phyloP scores from a whole-genome alignment of 2,888 invertebrate species.

The Frankliniella intonsa region DNA sequence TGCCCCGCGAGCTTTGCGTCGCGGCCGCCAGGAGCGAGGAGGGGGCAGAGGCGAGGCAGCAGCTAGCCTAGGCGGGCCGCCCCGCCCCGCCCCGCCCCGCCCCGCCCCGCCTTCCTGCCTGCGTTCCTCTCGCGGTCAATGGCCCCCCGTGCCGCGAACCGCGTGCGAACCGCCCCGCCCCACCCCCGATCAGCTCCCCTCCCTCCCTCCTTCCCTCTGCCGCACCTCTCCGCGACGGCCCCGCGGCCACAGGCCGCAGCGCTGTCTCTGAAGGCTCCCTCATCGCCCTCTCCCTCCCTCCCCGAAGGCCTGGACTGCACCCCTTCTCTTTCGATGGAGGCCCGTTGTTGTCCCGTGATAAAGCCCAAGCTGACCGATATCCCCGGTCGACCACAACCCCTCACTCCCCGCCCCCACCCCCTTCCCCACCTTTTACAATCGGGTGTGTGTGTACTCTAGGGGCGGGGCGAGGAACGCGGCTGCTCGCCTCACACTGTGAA shows the following conservation, averaged over 20 bases:
- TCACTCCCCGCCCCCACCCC: too few species aligned
- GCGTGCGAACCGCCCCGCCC: not conserved
- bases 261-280: not conserved
- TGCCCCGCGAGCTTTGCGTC: not conserved
- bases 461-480: too few species aligned
- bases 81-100: not conserved
- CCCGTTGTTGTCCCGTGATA: too few species aligned
- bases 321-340: too few species aligned
- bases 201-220: not conserved
- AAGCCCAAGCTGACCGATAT: too few species aligned
- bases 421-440: too few species aligned
- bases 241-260: not conserved
- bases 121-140: not conserved
- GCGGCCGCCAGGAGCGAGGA: not conserved
- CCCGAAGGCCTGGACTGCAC: too few species aligned
- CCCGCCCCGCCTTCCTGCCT: not conserved
- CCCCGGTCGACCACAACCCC: too few species aligned
- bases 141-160: not conserved
- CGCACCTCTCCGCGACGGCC: not conserved
- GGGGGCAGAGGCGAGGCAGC: not conserved
- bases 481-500: too few species aligned
- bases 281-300: too few species aligned
- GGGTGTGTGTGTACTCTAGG: too few species aligned
- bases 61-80: not conserved
- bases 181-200: not conserved